Conservation (phyloP, 2,888 invertebrate genomes). For the Aphodius sticticus region DNA sequence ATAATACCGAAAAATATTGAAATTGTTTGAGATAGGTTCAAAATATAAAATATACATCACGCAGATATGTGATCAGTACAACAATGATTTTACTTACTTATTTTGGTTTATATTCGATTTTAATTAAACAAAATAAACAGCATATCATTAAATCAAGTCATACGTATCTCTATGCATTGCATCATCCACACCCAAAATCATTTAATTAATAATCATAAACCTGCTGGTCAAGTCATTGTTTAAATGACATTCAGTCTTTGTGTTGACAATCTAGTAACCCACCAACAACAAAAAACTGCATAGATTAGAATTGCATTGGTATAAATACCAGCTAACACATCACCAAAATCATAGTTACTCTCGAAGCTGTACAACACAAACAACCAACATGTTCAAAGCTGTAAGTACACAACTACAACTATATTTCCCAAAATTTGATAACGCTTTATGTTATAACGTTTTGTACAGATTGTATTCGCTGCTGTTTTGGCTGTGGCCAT, state of each 20-base stretch:
- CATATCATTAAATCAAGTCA: too few relatives aligned
- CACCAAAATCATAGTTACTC: slow-evolving; percentile 5
- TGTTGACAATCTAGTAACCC: not conserved
- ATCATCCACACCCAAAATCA: not conserved
- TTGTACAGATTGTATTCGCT: slow-evolving; percentile 44
- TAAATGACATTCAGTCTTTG: not conserved
- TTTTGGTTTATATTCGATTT: too few relatives aligned
- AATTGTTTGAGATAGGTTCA: not conserved
- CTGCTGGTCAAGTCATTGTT: not conserved
- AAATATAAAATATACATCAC: too few relatives aligned
- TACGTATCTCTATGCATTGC: not conserved
- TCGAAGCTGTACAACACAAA: not conserved
- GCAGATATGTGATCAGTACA: too few relatives aligned
- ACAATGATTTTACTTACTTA: too few relatives aligned
- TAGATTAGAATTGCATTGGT: not conserved
- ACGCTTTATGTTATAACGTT: not conserved
- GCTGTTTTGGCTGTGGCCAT: slow-evolving; percentile 61
- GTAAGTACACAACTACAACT: slow-evolving; percentile 50
- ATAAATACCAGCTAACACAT: not conserved
- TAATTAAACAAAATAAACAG: too few relatives aligned
- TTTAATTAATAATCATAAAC: not conserved
- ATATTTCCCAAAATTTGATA: slow-evolving; percentile 12
- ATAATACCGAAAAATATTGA: not conserved
- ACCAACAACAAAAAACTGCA: slow-evolving; percentile 34
- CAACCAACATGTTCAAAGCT: slow-evolving; percentile 57